Base-by-base conservation (phyloP, 2,888 invertebrate species). In the Lithophane ornitopus region DNA sequence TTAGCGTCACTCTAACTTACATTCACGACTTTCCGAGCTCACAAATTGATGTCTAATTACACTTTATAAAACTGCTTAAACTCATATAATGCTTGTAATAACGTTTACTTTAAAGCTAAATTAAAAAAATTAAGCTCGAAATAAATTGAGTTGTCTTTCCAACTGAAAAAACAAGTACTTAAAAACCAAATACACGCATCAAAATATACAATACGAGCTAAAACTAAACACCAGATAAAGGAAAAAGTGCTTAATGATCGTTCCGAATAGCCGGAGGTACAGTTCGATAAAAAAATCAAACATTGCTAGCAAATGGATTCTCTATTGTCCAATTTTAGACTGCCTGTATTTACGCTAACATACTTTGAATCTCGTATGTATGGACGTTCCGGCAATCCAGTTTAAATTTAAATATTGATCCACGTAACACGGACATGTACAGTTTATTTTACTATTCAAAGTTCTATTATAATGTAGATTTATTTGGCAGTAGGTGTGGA, bases 31-130 rank as follows among this genome's bases (percentile, higher is more conserved):
- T 91, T 89, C 87, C 85, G 88, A 91, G 90, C 89, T 88, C 85
- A 87, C 80, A 89, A 90, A 91, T 92, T 92, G 91, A 92, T 90
- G 90, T 92, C 89, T 89, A 90, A 92, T 91, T 89, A 75, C 71
- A 78, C 72, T 82, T 85, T 73, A 76, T 69, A 78, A 78, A 71
- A 87, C 72, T 87, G 66, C 79, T 85, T 82, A 80, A 81, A 85
- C 70, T 86, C 69, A 63, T 77, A 81, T 79, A 81, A 77, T n/a
- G 62, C 63, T 56, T 39, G 65, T 77, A 77, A 77, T 63, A 63
- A 77, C 49, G 28, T 26, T 56, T 56, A 65, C 22, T 34, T 39
- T 56, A 39, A 28, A 80, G 19, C 22, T 54, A 46, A 80, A 67
- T 75, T 74, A 54, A 75, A 69, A 59, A 28, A 34, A 44, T 19